phyloP scores from a whole-genome alignment of 2,888 invertebrate genomes.

The Drosophila eohydei region DNA sequence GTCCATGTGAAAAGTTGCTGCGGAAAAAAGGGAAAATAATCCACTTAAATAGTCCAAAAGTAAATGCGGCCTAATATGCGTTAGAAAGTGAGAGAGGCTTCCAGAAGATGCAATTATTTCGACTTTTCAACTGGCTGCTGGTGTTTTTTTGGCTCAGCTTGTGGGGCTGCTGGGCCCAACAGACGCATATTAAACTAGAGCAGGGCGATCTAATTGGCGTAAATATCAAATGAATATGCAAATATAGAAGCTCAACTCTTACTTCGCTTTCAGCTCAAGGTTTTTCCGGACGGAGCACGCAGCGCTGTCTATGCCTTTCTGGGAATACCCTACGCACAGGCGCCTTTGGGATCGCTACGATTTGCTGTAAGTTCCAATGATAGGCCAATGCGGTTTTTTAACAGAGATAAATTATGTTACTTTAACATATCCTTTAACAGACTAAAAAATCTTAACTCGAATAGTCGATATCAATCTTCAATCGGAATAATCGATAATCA shows the following conservation, averaged over 20 bases:
- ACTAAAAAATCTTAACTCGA: no score
- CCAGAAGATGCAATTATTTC: constrained; percentile 31
- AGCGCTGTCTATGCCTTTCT: constrained; percentile 89
- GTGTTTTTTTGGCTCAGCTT: constrained; percentile 31
- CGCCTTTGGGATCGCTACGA: constrained; percentile 90
- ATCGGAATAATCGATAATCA: not conserved
- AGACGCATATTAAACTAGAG: constrained; percentile 69
- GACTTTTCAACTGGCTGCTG: constrained; percentile 12
- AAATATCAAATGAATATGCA: constrained; percentile 23
- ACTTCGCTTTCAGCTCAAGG: constrained; percentile 86
- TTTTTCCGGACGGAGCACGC: constrained; percentile 88
- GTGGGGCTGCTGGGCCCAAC: constrained; percentile 50
- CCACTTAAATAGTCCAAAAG: not conserved
- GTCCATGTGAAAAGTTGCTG: constrained; percentile 35
- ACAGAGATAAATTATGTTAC: not conserved
- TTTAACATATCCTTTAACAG: not conserved
- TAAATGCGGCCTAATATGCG: constrained; percentile 40
- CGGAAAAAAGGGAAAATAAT: constrained; percentile 9
- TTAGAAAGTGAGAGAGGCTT: constrained; percentile 22
- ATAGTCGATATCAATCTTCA: not conserved
- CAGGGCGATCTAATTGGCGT: constrained; percentile 74
- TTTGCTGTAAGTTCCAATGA: constrained; percentile 87
- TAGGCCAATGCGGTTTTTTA: not conserved
- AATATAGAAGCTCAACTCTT: not conserved
- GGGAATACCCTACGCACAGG: constrained; percentile 92